phyloP scores from a whole-genome alignment of 2,113 vertebrate species.

The Anhinga rufa region DNA sequence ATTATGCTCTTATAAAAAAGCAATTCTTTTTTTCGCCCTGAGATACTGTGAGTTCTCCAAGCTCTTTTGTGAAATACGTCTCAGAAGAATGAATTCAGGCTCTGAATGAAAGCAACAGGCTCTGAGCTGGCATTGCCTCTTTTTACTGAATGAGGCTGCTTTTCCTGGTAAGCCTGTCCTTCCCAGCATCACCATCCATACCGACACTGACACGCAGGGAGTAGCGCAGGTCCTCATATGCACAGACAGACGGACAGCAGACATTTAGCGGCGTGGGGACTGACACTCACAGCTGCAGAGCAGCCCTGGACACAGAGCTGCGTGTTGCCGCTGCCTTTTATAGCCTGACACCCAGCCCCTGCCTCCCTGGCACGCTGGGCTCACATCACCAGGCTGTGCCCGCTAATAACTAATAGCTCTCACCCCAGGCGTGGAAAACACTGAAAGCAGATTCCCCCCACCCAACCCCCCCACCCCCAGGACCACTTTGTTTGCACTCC shows the following conservation, averaged over 20 bases:
- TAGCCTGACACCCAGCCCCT: slow-evolving; percentile 59
- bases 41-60: background rate
- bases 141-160: slow-evolving; percentile 33
- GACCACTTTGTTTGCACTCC: background rate
- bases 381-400: background rate
- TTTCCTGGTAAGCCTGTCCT: slow-evolving; percentile 2
- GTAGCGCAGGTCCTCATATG: background rate
- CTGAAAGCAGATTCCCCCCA: background rate
- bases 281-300: slow-evolving; percentile 73
- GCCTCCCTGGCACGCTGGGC: background rate
- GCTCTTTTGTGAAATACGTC: background rate
- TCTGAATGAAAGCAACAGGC: slow-evolving; percentile 54
- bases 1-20: background rate
- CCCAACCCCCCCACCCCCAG: too few species aligned
- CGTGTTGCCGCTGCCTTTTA: slow-evolving; percentile 64
- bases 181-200: background rate
- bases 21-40: background rate
- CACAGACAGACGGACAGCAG: background rate
- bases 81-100: background rate
- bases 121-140: slow-evolving; percentile 6
- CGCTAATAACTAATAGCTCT: background rate
- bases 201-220: background rate
- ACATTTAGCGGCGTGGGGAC: background rate
- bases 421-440: background rate
- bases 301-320: slow-evolving; percentile 7